Conservation (phyloP, 2,113 vertebrate species). For the Mustela lutreola region DNA sequence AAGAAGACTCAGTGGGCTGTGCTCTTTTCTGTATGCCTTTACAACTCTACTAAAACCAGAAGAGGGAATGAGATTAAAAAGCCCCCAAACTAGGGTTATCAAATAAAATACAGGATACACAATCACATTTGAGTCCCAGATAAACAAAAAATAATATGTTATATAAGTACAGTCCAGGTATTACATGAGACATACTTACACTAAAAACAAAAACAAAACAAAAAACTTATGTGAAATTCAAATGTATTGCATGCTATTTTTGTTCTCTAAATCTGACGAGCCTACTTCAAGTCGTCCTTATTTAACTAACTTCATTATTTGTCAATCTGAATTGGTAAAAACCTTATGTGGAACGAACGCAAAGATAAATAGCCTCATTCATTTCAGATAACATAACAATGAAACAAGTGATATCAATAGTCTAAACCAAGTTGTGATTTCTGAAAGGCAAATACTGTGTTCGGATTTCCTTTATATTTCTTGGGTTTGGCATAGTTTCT, state of each 20-base stretch:
- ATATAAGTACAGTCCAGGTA: neutral
- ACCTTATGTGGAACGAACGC: neutral
- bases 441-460: neutral
- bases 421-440: neutral
- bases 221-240: neutral
- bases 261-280: neutral
- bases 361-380: neutral
- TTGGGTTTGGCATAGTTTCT: neutral
- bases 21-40: neutral
- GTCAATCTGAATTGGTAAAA: neutral
- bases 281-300: neutral
- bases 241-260: neutral
- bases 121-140: neutral
- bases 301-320: neutral
- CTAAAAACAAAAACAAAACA: neutral
- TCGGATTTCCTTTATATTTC: neutral
- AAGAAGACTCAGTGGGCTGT: neutral
- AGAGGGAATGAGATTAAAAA: neutral
- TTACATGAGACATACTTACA: neutral
- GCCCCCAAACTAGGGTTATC: neutral
- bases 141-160: neutral
- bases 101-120: neutral
- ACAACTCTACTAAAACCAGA: neutral
- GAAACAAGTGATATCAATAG: neutral
- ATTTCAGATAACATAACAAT: neutral